A percentile compares a stretch with the other conserved stretches of the same genome.
phyloP scores from a whole-genome alignment of 2,888 invertebrate genomes.

The Bhutanitis thaidina region DNA sequence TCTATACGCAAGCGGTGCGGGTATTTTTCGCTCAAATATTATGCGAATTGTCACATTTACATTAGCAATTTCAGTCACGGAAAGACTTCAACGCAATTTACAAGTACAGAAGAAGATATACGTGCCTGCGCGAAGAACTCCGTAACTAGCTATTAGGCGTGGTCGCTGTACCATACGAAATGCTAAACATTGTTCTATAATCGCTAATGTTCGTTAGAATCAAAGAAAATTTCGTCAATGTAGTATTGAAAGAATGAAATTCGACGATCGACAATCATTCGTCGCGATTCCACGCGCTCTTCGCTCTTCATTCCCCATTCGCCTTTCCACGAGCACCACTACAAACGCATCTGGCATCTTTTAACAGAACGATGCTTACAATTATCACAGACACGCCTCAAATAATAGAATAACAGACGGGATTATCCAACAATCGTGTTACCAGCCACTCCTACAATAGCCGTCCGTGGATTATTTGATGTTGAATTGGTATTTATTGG shows the following conservation, averaged over 20 bases:
- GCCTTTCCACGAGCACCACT: conserved; percentile 1
- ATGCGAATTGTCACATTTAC: conserved; percentile 4
- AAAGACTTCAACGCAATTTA: conserved; percentile 20
- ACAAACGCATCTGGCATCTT: conserved; percentile 10
- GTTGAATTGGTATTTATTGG: conserved; percentile 33
- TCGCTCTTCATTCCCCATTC: conserved; percentile 2
- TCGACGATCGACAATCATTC: conserved; percentile 15
- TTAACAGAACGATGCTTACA: conserved; percentile 8
- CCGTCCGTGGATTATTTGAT: conserved; percentile 25
- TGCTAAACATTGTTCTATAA: conserved; percentile 3
- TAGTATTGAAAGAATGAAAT: conserved; percentile 9
- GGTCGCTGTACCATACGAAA: conserved; percentile 1
- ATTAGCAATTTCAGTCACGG: conserved; percentile 9
- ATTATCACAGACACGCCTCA: conserved; percentile 47
- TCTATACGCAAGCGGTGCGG: neutral
- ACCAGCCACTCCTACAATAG: conserved; percentile 54
- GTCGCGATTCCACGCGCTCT: conserved; percentile 7
- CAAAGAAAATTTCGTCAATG: conserved; percentile 6
- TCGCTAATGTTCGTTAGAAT: neutral
- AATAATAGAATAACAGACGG: conserved; percentile 47
- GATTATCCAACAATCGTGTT: conserved; percentile 58
- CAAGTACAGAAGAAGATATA: neutral
- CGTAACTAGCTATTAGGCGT: conserved; percentile 7
- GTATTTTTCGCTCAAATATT: neutral
- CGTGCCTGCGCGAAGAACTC: conserved; percentile 1